phyloP scores from a whole-genome alignment of 2,888 invertebrate species.

The Eilema griseolum region DNA sequence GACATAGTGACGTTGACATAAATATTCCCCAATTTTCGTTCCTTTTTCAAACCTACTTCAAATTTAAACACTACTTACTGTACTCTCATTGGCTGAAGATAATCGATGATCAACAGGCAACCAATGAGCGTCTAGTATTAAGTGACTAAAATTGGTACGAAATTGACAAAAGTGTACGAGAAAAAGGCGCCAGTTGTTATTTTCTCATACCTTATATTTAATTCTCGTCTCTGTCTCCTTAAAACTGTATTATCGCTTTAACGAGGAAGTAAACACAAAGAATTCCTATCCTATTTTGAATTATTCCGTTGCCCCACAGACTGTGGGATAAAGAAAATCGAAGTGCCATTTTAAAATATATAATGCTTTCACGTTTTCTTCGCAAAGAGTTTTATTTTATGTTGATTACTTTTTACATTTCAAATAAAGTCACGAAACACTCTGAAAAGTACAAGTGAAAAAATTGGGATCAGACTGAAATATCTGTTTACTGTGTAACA shows the following conservation, averaged over 20 bases:
- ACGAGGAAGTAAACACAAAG: background rate
- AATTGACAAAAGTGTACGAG: background rate
- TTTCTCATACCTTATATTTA: background rate
- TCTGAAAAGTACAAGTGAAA: constrained; percentile 34
- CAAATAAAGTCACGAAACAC: constrained; percentile 45
- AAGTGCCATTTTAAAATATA: constrained; percentile 44
- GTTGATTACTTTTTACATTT: constrained; percentile 55
- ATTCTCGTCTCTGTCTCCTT: constrained; percentile 1
- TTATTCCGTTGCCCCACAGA: constrained; percentile 24
- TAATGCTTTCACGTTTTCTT: constrained; percentile 48
- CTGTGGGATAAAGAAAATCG: constrained; percentile 48
- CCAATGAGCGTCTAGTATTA: background rate
- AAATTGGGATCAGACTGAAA: constrained; percentile 10
- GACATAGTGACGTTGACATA: background rate
- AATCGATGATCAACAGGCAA: background rate
- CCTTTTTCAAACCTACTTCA: background rate
- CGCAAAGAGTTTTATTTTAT: constrained; percentile 46
- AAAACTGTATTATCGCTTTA: background rate
- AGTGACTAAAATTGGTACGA: background rate
- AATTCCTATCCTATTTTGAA: constrained; percentile 30
- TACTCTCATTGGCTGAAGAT: background rate
- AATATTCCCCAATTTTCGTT: background rate
- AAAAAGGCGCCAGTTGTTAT: background rate
- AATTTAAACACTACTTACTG: background rate
- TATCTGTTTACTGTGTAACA: constrained; percentile 15